Percentiles rank a stretch among this genome's conserved stretches.
phyloP scores from a whole-genome alignment of 2,888 invertebrate species.

The Nasonia oneida region DNA sequence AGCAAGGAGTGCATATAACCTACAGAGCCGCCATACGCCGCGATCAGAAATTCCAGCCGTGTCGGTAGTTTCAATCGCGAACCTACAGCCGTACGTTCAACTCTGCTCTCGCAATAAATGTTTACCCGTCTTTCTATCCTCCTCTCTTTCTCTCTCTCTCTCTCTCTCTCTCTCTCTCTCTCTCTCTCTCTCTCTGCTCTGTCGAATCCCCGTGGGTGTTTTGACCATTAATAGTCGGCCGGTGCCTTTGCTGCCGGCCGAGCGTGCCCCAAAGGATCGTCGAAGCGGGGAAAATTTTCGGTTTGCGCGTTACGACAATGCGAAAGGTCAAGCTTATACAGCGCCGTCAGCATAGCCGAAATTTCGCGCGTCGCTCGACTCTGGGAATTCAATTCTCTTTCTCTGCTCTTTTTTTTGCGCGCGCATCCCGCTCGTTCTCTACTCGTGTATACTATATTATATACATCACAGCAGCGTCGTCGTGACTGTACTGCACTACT shows the following conservation, averaged over 20 bases:
- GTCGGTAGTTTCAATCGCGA: conserved; percentile 11
- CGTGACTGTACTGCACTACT: neutral
- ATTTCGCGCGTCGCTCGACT: neutral
- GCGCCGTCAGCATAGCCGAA: conserved; percentile 1
- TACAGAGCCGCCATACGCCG: neutral
- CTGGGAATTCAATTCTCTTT: conserved; percentile 10
- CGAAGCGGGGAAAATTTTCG: neutral
- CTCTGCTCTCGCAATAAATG: conserved; percentile 21
- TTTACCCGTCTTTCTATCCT: conserved; percentile 9
- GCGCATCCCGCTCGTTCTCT: neutral
- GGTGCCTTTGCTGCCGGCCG: neutral
- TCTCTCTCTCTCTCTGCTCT: neutral
- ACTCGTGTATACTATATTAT: neutral
- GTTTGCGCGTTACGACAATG: neutral
- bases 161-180: neutral
- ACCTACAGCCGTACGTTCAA: neutral
- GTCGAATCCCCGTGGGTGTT: conserved; percentile 40
- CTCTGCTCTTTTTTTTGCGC: neutral
- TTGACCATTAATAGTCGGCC: conserved; percentile 39
- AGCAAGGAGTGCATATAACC: neutral
- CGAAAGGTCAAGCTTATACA: conserved; percentile 5
- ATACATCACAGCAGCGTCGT: neutral
- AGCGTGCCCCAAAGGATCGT: conserved; percentile 1
- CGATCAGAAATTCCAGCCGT: neutral
- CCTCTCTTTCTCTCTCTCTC: neutral